These are phyloP conservation scores for Nemopilema nomurai DNA, from an alignment of 30 jellyfish, hydroid and myxozoan species.

Conservation along the genomic window DNA sequence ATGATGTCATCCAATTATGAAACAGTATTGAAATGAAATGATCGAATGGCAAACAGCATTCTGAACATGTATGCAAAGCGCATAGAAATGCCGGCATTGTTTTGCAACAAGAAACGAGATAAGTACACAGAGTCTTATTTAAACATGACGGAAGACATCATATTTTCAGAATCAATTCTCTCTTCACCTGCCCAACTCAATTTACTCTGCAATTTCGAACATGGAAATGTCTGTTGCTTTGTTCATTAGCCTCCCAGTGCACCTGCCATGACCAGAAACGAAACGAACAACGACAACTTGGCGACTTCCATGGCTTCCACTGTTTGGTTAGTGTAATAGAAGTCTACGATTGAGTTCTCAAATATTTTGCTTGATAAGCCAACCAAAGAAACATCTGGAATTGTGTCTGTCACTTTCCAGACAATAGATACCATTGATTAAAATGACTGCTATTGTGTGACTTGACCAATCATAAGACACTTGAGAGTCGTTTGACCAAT, in stretches of 20 bases:
- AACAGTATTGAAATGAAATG: too few relatives aligned
- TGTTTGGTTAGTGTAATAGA: neutral
- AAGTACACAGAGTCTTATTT: neutral
- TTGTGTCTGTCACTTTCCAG: neutral
- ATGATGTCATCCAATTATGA: too few relatives aligned
- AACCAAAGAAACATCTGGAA: neutral
- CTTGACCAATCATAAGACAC: neutral
- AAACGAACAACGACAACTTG: neutral
- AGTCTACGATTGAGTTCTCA: neutral
- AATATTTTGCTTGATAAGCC: neutral
- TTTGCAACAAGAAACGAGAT: neutral
- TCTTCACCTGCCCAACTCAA: neutral
- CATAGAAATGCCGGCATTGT: neutral
- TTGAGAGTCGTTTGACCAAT: neutral
- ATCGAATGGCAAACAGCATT: neutral
- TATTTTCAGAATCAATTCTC: neutral
- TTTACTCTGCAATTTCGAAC: neutral
- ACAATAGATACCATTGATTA: neutral
- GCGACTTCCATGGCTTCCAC: neutral
- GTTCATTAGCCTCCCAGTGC: neutral
- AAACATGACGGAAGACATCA: neutral
- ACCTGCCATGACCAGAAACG: neutral
- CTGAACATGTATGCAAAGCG: neutral
- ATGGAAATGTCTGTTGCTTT: neutral
- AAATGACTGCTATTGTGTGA: neutral